Percentiles rank a stretch among this genome's conserved stretches.
Evolutionary conservation across 2,113 vertebrate species (phyloP).

Genomic region (Grammomys dolichurus): DNA sequence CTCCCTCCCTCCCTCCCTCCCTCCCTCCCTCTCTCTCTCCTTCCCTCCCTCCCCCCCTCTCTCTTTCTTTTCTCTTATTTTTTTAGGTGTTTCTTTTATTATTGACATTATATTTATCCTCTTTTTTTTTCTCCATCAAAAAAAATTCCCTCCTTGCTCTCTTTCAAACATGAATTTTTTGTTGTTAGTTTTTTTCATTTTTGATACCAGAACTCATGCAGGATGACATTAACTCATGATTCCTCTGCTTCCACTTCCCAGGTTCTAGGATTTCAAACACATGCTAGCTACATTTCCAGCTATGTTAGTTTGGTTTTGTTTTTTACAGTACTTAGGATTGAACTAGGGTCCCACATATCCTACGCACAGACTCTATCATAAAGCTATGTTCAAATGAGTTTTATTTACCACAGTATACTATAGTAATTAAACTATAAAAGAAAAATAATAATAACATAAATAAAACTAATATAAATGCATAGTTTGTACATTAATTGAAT

Average conservation of each 20-base stretch:
- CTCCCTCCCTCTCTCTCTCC: background rate
- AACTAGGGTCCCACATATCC: background rate
- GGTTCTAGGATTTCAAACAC: background rate
- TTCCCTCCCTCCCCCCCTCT: no score
- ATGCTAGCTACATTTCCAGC: background rate
- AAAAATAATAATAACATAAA: background rate
- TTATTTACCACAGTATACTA: background rate
- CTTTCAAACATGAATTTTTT: background rate
- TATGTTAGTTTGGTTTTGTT: background rate
- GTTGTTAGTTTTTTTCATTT: background rate
- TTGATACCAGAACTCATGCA: background rate
- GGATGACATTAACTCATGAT: background rate
- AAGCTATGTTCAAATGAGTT: background rate
- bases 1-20: background rate
- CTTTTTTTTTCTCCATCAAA: background rate
- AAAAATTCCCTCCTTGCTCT: background rate
- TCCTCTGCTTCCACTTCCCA: background rate
- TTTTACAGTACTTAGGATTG: background rate
- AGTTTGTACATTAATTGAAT: background rate
- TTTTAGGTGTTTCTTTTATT: background rate
- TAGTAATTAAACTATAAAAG: background rate
- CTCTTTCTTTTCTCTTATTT: background rate
- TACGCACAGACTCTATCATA: background rate
- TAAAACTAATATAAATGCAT: background rate
- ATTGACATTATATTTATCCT: background rate